Base-by-base conservation (phyloP, 2,113 vertebrate genomes). In the Gorsachius goisagi region DNA sequence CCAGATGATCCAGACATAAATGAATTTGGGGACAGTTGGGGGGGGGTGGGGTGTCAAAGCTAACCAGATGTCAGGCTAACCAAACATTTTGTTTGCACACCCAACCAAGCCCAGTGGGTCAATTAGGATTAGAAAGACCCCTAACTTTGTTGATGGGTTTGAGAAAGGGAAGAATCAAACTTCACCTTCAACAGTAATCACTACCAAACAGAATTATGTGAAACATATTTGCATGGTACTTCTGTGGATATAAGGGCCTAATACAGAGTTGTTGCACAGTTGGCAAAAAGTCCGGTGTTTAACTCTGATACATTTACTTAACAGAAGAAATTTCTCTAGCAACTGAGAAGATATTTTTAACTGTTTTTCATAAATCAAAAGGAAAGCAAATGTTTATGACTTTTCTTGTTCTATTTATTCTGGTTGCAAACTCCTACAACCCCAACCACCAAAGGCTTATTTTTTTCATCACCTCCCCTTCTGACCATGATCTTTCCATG, bases 1-100 rank as follows among this genome's bases (percentile, higher is more conserved):
- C 91, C 73, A 91, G 77, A 89, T 85, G 50, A 89, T 81, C 76
- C 84, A 95, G 89, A 91, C 56, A 74, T 55, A 89, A 89, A 92
- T 68, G 49, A 95, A 96, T 89, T 82, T 45, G 79, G 12, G 50
- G 62, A 76, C 89, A 79, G 30, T 58, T 91, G 74, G 49, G 89
- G 56, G 63, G 52, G 18, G 74, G 49, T 87, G 56, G 63, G 52
- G 18, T 79, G 66, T 93, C 81, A 83, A 89, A 94, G 39, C 53
- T 89, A 90, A 68, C 73, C 89, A 89, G 66, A 85, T 89, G 77
- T 60, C 60, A 93, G 45, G 60, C 21, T 58, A 94, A 67, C 35
- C 69, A 91, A 68, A 72, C 30, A 41, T 82, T 91, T 79, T 12
- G 79, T 91, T 73, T 76, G 33, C 79, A 27, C 39, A 76, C 69